Base-by-base conservation (phyloP, 2,113 vertebrate species). In the Epinephelus lanceolatus region DNA sequence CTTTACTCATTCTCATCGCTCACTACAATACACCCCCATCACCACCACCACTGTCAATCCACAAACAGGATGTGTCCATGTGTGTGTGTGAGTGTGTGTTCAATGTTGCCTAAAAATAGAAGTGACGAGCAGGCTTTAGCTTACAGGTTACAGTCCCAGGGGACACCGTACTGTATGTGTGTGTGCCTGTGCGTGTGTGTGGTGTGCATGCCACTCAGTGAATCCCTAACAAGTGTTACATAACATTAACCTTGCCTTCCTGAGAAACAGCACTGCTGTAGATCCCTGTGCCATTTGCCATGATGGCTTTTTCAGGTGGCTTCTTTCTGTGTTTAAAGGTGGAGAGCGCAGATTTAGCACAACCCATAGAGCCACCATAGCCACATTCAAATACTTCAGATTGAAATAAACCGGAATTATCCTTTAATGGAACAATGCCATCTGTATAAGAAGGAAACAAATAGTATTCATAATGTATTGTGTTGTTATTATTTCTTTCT, bases 201-300 rank as follows among this genome's bases (percentile, higher is more conserved):
- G 59, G 66, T 63, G n/a, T 75, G 66, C 68, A 78, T 65, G 67
- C 78, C 60, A 53, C 61, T 27, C 71, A 75, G 73, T 85, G 62
- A 85, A 80, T 91, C 78, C 89, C 80, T 74, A 84, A 84, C 77
- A 76, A 78, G 83, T 12, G 63, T 94, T 91, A 92, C 76, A 65
- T 90, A 92, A 93, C 68, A 83, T 86, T 88, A 88, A 88, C 79
- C 84, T 86, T 78, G 88, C 94, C 93, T 92, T 72, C 49, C 56
- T 71, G 75, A 74, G 81, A 81, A 84, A 76, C 15, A n/a, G 77
- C 66, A 40, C 53, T 70, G 63, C 23, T n/a, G 19, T 53, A 69
- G 6, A 42, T 60, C 40, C 42, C 12, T 49, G 40, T 18, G 37
- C 51, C 37, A 30, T 55, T 55, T 37, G 30, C 27, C 30, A 30